Conservation (phyloP, 2,113 vertebrate genomes). For the Melanerpes formicivorus region DNA sequence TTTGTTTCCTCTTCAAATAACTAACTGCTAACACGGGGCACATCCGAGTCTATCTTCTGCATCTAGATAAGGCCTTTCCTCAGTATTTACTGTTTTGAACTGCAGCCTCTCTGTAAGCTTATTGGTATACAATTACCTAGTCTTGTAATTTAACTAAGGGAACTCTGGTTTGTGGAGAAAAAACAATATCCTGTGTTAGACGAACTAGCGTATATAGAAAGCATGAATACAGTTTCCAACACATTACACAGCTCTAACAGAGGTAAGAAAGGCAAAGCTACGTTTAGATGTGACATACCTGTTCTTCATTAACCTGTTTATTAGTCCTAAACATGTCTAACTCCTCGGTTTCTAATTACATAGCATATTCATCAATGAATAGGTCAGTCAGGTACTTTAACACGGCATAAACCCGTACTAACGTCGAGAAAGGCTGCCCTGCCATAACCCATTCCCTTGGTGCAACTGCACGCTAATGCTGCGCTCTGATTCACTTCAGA, state of each 20-base stretch:
- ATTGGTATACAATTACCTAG: background rate
- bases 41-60: background rate
- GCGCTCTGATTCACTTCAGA: rapidly evolving
- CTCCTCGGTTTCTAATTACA: rapidly evolving
- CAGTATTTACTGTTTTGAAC: background rate
- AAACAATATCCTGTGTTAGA: background rate
- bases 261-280: background rate
- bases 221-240: rapidly evolving
- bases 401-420: rapidly evolving
- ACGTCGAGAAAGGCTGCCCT: background rate
- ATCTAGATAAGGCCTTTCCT: background rate
- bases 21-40: background rate
- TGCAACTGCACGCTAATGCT: rapidly evolving
- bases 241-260: too few relatives aligned
- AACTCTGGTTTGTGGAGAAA: background rate
- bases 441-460: rapidly evolving
- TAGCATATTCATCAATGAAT: rapidly evolving
- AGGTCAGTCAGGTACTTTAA: rapidly evolving
- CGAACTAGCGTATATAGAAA: background rate
- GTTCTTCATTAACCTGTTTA: background rate
- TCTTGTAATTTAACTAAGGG: background rate
- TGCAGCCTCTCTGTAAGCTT: background rate
- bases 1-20: background rate
- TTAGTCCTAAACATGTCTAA: background rate
- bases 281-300: rapidly evolving